Conservation (phyloP, 2,888 invertebrate species). For the Venusia cambrica region DNA sequence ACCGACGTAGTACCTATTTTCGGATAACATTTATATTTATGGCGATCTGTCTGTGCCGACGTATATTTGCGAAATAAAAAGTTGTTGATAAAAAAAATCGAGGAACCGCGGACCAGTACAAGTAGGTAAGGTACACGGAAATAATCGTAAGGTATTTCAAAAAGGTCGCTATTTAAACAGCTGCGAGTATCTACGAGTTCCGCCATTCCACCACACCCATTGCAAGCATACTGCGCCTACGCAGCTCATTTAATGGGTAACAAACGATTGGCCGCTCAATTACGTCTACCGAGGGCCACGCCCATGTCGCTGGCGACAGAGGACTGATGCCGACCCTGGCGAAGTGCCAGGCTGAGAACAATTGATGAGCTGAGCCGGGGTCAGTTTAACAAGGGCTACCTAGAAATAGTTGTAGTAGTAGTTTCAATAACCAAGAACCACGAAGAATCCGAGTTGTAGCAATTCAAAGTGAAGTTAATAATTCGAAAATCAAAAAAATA, state of each 20-base stretch:
- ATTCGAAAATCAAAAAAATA: too few relatives aligned
- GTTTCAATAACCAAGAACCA: slow-evolving; percentile 3
- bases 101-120: too few relatives aligned
- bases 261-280: slow-evolving; percentile 27
- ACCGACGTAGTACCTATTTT: too few relatives aligned
- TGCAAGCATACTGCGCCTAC: slow-evolving; percentile 21
- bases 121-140: too few relatives aligned
- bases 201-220: slow-evolving; percentile 9
- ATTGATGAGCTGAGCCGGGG: slow-evolving; percentile 5
- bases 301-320: slow-evolving; percentile 15
- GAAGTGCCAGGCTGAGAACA: slow-evolving; percentile 12
- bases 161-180: too few relatives aligned
- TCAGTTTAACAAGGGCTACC: slow-evolving; percentile 6
- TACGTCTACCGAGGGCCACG: slow-evolving; percentile 27
- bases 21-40: slow-evolving; percentile 10
- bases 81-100: slow-evolving; percentile 6
- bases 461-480: too few relatives aligned
- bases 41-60: slow-evolving; percentile 5
- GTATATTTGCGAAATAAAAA: neutral
- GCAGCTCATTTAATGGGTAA: slow-evolving; percentile 17
- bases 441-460: too few relatives aligned
- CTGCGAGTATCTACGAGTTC: too few relatives aligned
- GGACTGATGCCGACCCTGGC: slow-evolving; percentile 17
- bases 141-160: too few relatives aligned
- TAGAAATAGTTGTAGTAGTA: neutral